Percentiles rank a stretch among this genome's conserved stretches.
Evolutionary conservation across 2,797 vertebrate genomes (phyloP).

Genomic region (Cuculus canorus): DNA sequence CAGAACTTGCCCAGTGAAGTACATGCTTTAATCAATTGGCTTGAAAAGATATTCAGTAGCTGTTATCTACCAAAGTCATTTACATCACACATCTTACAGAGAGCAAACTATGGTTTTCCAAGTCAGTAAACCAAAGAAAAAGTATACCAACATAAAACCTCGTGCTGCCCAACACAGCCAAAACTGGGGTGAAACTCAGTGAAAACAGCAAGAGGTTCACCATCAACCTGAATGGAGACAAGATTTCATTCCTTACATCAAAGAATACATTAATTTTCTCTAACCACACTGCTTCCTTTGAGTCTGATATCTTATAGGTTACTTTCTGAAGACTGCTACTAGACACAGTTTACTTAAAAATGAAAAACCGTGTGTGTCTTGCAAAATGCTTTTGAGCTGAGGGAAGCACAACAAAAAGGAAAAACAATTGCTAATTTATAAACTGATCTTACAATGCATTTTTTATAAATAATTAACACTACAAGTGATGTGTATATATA

Average conservation of each 20-base stretch:
- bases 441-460: not conserved
- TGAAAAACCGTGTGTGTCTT: not conserved
- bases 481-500: not conserved
- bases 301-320: not conserved
- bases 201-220: not conserved
- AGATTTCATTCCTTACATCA: not conserved
- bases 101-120: not conserved
- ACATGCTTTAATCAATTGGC: not conserved
- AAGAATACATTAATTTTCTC: not conserved
- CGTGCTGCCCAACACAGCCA: not conserved
- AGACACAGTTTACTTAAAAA: not conserved
- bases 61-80: not conserved
- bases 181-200: not conserved
- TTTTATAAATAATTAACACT: not conserved
- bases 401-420: not conserved
- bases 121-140: not conserved
- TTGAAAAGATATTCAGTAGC: not conserved
- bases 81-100: not conserved
- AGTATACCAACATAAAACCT: not conserved
- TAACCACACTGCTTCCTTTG: not conserved
- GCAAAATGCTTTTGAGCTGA: not conserved
- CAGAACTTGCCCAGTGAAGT: not conserved
- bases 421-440: not conserved
- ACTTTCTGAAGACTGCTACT: not conserved
- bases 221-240: not conserved